phyloP scores from a whole-genome alignment of 1,140 invertebrate genomes.

The Zaprionus kolodkinae region DNA sequence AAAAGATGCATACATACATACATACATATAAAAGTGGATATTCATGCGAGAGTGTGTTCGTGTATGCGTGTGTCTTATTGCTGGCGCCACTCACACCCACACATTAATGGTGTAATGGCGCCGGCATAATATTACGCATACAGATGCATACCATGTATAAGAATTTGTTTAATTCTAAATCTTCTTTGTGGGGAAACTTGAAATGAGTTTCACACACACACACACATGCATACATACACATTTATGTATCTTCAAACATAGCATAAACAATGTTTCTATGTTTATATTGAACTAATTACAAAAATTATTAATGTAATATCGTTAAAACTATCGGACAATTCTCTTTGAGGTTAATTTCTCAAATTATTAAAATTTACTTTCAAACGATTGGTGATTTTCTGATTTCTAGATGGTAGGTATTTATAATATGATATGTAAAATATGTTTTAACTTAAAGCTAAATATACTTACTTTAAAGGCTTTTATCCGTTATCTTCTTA shows the following conservation, averaged over 20 bases:
- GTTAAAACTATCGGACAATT: not conserved
- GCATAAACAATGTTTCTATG: not conserved
- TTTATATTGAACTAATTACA: slow-evolving; percentile 4
- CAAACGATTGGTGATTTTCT: no score
- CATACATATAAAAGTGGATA: slow-evolving; percentile 13
- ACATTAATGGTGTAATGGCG: slow-evolving; percentile 31
- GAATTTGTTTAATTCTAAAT: slow-evolving; percentile 1
- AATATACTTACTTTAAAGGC: slow-evolving; percentile 30
- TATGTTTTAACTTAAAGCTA: not conserved
- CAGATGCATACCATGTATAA: slow-evolving; percentile 9
- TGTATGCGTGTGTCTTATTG: slow-evolving; percentile 13
- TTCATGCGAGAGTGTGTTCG: not conserved
- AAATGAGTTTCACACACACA: not conserved
- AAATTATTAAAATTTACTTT: no score
- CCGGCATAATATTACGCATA: slow-evolving; percentile 21
- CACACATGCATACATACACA: not conserved
- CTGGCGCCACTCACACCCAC: slow-evolving; percentile 43
- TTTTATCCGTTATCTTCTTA: slow-evolving; percentile 20
- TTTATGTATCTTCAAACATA: slow-evolving; percentile 20
- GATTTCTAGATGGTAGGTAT: not conserved
- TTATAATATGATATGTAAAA: no score
- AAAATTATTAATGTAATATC: not conserved
- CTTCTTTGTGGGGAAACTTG: not conserved
- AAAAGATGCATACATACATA: not conserved
- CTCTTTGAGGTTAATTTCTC: no score